Evolutionary conservation across 2,113 vertebrate species (phyloP), one percentile per base, ranked within the genome.

Genomic region (Carassius gibelio): DNA sequence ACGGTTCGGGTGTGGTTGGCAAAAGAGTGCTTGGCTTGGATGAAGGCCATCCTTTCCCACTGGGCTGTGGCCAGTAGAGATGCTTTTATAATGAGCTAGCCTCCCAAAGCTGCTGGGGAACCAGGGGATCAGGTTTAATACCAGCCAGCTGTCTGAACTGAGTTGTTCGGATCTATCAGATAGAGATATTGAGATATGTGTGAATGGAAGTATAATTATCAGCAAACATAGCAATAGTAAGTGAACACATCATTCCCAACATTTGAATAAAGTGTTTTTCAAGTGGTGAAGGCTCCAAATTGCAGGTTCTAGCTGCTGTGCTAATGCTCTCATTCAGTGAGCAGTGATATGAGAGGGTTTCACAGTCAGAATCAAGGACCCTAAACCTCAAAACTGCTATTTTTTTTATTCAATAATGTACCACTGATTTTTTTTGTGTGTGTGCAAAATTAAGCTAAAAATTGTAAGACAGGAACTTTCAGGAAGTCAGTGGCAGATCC

Each of bases 101-200:
- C 92, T 92, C 93, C 92, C 92, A 90, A 80, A 93, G 93, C 88
- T 92, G 92, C 91, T 81, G 88, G 92, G 92, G 91, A 92, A 93
- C 91, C 90, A 19, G 87, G 90, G 90, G 91, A 95, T 94, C 93
- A 90, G 93, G 94, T 94, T 94, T 95, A 93, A 94, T 91, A 89
- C 92, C 91, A 88, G 92, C 93, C 94, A 95, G 93, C 93, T 95
- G 93, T 93, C 92, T 91, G 81, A 80, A 81, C 86, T 21, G 77
- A 59, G 83, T 26, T 62, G 50, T 74, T 81, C 17, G 3, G 42
- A 50, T 66, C 38, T n/a, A 79, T 79, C 19, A 38, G 30, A 36
- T 10, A 59, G 5, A 57, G 15, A 21, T 76, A 34, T 55, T 5
- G 50, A 10, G n/a, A 76, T 3, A 34, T 55, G 23, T 76, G 74